These are phyloP conservation scores for Aptenodytes forsteri DNA, from an alignment of 2,113 vertebrate genomes.

Conservation along the genomic window DNA sequence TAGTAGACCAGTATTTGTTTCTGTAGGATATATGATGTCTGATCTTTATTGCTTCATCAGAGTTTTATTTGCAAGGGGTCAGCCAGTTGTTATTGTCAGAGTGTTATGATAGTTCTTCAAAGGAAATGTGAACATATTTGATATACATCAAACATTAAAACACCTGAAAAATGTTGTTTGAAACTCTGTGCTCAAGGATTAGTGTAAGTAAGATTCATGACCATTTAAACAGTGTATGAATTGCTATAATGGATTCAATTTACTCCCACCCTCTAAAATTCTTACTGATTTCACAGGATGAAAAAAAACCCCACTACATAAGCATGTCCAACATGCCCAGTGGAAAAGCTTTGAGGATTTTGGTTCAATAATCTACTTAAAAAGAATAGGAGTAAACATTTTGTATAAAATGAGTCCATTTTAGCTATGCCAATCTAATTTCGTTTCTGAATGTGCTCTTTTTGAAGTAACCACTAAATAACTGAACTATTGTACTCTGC, in stretches of 20 bases:
- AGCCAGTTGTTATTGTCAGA: background rate
- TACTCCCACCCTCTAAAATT: background rate
- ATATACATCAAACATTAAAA: background rate
- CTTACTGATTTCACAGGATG: background rate
- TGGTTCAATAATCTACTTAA: background rate
- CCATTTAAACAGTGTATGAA: background rate
- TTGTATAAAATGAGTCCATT: background rate
- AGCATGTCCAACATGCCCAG: background rate
- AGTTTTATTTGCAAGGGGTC: conserved; percentile 2
- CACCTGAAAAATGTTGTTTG: background rate
- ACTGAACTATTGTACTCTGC: background rate
- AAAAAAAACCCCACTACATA: background rate
- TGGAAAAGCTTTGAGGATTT: background rate
- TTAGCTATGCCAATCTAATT: background rate
- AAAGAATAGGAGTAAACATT: background rate
- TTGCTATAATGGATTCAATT: background rate
- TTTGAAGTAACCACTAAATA: conserved; percentile 6
- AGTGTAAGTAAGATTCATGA: background rate
- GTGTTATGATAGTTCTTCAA: background rate
- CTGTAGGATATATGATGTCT: background rate
- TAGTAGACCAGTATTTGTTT: background rate
- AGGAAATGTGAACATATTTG: background rate
- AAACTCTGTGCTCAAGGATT: background rate
- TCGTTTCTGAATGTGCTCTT: background rate
- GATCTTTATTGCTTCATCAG: conserved; percentile 4